phyloP scores from a whole-genome alignment of 2,797 vertebrate species.

The Danio kyathit region DNA sequence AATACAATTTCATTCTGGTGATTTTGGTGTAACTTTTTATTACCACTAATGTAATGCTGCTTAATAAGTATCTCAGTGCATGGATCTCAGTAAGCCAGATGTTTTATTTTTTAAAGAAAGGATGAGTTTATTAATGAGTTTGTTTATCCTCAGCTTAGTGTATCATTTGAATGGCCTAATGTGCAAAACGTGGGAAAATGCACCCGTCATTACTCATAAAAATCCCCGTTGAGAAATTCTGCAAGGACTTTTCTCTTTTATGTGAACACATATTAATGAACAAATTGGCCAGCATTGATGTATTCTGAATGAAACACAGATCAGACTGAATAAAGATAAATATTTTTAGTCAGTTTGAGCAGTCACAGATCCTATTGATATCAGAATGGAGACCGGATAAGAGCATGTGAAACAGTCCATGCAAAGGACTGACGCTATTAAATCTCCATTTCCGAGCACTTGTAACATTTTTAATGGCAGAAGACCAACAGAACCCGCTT shows the following conservation, averaged over 20 bases:
- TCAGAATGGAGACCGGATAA: neutral
- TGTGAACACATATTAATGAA: neutral
- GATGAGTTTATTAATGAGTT: neutral
- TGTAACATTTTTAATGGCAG: constrained; percentile 36
- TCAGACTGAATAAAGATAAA: neutral
- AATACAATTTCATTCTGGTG: no score
- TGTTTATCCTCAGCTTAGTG: neutral
- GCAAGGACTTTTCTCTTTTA: neutral
- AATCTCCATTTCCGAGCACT: neutral
- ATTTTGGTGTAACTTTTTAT: neutral
- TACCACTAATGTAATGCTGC: neutral
- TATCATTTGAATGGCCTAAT: neutral
- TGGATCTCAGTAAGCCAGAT: neutral
- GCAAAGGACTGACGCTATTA: neutral
- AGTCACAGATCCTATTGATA: neutral
- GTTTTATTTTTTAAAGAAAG: neutral
- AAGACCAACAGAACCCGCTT: neutral
- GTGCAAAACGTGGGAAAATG: neutral
- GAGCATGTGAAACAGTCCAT: neutral
- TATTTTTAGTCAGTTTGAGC: neutral
- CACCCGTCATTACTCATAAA: neutral
- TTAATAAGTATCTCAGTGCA: neutral
- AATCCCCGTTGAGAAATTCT: neutral
- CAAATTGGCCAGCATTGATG: neutral
- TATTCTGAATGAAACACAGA: neutral